phyloP scores from a whole-genome alignment of 2,888 invertebrate species.

The Apamea crenata region DNA sequence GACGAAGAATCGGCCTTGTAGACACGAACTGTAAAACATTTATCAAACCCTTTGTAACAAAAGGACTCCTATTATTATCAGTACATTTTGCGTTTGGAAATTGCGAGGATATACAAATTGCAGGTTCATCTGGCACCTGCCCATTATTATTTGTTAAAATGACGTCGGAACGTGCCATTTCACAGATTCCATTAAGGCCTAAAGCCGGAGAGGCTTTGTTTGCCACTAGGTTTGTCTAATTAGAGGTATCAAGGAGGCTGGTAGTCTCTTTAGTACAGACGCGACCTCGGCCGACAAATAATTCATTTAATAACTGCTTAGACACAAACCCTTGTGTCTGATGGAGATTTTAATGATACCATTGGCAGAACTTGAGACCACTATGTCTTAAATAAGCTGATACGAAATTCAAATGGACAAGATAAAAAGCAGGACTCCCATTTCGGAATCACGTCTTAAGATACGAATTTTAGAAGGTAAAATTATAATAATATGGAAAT shows the following conservation, averaged over 20 bases:
- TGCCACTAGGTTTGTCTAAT: constrained; percentile 77
- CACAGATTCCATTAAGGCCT: constrained; percentile 70
- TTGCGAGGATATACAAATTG: constrained; percentile 37
- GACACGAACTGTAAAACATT: constrained; percentile 17
- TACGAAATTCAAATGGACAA: constrained; percentile 49
- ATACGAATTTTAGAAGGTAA: constrained; percentile 31
- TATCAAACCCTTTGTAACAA: constrained; percentile 14
- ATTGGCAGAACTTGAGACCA: constrained; percentile 38
- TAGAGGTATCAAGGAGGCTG: constrained; percentile 76
- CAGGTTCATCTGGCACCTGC: constrained; percentile 64
- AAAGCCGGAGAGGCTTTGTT: constrained; percentile 72
- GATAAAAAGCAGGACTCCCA: constrained; percentile 49
- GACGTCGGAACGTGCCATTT: constrained; percentile 69
- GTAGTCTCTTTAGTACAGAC: constrained; percentile 65
- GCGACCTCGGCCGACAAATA: constrained; percentile 67
- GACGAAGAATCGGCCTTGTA: neutral
- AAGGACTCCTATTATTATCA: constrained; percentile 19
- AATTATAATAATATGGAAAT: constrained; percentile 46
- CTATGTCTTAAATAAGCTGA: constrained; percentile 34
- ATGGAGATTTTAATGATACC: constrained; percentile 62
- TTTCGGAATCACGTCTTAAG: constrained; percentile 31
- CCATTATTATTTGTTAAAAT: constrained; percentile 67
- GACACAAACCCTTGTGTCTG: constrained; percentile 58
- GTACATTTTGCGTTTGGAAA: constrained; percentile 27
- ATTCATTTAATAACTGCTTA: constrained; percentile 74